Evolutionary conservation across 2,113 vertebrate species (phyloP), one percentile per base, ranked within the genome.

Genomic region (Nibea coibor): DNA sequence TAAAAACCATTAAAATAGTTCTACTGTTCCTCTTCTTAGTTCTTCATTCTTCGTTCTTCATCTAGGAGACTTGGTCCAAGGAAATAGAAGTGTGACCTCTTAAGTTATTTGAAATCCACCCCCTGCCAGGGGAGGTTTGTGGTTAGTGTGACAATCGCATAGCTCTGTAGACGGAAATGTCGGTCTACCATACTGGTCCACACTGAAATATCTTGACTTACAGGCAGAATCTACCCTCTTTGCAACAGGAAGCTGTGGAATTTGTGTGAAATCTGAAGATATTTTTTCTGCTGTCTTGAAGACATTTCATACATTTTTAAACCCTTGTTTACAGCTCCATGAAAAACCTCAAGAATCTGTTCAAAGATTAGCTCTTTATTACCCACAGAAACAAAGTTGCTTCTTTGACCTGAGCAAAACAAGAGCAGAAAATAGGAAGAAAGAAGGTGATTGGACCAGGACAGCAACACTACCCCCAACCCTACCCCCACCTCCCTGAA

Each of bases 261-360:
- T 74, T 22, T 64, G 47, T 57, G 39, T 3, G 6, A 35, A 69
- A 64, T 69, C 64, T 28, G 12, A 67, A 28, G 26, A n/a, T 61
- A 2, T 43, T n/a, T 57, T 75, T 63, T 53, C 53, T 35, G 59
- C 61, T 42, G 50, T 64, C 56, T 72, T 7, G 5, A n/a, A 58
- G 68, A 64, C 48, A 45, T 69, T 73, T 77, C 68, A 73, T 84
- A 22, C 17, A 78, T 50, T 53, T 83, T 72, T 59, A 73, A 83
- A 74, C 17, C 4, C 42, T 51, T 78, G 56, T 78, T 74, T 86
- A 59, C 69, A 75, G 26, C 64, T 10, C 59, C 50, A 50, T 45
- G 42, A 61, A 62, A 61, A 75, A 39, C 50, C 28, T 39, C 3
- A 48, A 20, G 4, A 61, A 61, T 72, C 12, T 16, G 1, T 35